Base-by-base conservation (phyloP, 2,797 vertebrate species). In the Pangasius macronema region DNA sequence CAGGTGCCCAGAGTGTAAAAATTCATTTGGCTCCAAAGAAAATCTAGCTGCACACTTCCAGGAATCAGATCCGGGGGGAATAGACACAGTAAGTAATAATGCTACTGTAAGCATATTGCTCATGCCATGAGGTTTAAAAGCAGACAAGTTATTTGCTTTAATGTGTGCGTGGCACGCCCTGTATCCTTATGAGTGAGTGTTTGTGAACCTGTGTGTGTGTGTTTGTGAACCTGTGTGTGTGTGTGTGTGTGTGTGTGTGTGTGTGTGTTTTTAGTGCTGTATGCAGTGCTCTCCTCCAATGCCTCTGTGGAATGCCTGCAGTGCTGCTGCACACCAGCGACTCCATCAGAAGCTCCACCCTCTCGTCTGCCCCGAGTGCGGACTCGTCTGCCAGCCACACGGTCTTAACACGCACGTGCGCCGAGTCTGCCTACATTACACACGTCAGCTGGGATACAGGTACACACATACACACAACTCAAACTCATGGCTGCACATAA, bases 391-490 rank as follows among this genome's bases (percentile, higher is more conserved):
- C 93, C 97, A 97, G 79, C 94, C 95, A 81, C 89, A 96, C 0
- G 94, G 92, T 86, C 96, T 99, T 67, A 95, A 97, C 88, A 80
- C 91, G 0, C 98, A 99, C 86, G 95, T 99, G 63, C 95, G 95
- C 14, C 96, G 98, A 2, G 93, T 93, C 89, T 99, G 98, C 85
- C 95, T 99, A 89, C 98, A 99, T 90, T 98, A 97, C 92, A 95
- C 97, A 6, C 97, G 98, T 0, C 95, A 98, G 36, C 97, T 99
- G 0, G 98, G 98, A 0, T 99, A 99, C 96, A 97, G 97, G 98
- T 99, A 36, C 36, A 36, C 36, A 36, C 36, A 36, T 2, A 39
- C 16, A 55, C 72, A 87, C 18, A 46, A 16, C 16, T 55, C 51
- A 4, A 30, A 10, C n/a, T 77, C 49, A 5, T 14, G 7, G 1